phyloP scores from a whole-genome alignment of 2,113 vertebrate species.

The Petrocephalus zakoni region DNA sequence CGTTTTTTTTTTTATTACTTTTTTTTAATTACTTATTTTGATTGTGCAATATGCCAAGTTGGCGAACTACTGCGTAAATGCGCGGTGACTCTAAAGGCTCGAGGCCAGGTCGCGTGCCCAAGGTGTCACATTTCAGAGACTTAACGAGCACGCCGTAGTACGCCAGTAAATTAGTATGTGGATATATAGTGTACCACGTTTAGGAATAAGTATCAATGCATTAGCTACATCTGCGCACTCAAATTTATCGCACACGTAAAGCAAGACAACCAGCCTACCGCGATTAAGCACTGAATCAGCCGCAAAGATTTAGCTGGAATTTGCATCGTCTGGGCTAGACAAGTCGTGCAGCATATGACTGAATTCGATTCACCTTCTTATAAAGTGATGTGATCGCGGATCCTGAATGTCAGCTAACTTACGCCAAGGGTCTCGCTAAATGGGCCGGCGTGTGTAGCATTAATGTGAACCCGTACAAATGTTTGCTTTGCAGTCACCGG shows the following conservation, averaged over 20 bases:
- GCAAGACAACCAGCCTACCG: neutral
- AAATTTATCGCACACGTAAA: neutral
- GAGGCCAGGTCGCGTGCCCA: neutral
- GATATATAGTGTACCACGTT: neutral
- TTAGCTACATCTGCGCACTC: neutral
- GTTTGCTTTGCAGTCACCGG: neutral
- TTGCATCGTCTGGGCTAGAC: neutral
- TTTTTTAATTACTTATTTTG: too few relatives aligned
- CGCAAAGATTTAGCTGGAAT: neutral
- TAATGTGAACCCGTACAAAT: neutral
- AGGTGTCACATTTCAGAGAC: neutral
- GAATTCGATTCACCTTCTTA: neutral
- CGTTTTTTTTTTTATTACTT: neutral
- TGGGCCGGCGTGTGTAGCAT: neutral
- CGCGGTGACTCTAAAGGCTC: neutral
- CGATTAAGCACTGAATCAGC: neutral
- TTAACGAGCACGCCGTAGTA: too few relatives aligned
- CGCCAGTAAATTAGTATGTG: neutral
- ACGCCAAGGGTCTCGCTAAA: neutral
- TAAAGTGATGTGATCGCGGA: neutral
- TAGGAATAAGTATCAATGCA: neutral
- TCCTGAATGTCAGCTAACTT: neutral
- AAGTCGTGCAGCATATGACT: neutral
- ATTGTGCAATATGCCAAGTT: neutral
- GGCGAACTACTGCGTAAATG: neutral